Evolutionary conservation across 2,113 vertebrate species (phyloP).

Genomic region (Scatophagus argus): DNA sequence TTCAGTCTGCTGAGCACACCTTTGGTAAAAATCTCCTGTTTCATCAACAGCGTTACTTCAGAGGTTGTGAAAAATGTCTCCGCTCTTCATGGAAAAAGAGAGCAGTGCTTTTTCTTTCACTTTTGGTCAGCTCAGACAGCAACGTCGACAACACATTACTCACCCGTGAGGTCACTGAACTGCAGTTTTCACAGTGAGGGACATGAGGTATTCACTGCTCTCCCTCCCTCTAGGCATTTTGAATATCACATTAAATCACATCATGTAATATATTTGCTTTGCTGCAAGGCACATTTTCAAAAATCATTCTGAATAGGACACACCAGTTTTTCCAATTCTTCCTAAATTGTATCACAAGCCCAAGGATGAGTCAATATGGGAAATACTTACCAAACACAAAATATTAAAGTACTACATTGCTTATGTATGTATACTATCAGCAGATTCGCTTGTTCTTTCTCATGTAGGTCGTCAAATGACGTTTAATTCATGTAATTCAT

Average conservation of each 20-base stretch:
- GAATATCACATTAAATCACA: slow-evolving; percentile 34
- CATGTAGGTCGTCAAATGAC: too few relatives aligned
- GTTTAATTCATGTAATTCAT: too few relatives aligned
- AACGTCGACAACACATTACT: slow-evolving; percentile 29
- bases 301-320: not conserved
- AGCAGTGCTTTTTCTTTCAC: slow-evolving; percentile 28
- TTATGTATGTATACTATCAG: not conserved
- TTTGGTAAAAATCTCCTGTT: slow-evolving; percentile 49
- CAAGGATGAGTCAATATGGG: not conserved
- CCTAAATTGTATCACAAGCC: not conserved
- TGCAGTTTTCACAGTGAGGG: slow-evolving; percentile 34
- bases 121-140: slow-evolving; percentile 38
- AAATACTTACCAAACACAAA: not conserved
- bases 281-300: slow-evolving; percentile 3
- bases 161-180: slow-evolving; percentile 32
- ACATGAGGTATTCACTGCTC: not conserved
- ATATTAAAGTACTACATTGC: not conserved
- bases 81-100: slow-evolving; percentile 19
- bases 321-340: not conserved
- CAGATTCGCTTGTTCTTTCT: not conserved
- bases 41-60: slow-evolving; percentile 42
- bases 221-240: slow-evolving; percentile 5
- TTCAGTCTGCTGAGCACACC: slow-evolving; percentile 42
- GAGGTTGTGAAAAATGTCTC: slow-evolving; percentile 41
- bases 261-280: slow-evolving; percentile 11